A percentile compares a stretch with the other conserved stretches of the same genome.
These are phyloP conservation scores for Dione juno DNA, from an alignment of 2,888 invertebrate species.

Conservation along the genomic window DNA sequence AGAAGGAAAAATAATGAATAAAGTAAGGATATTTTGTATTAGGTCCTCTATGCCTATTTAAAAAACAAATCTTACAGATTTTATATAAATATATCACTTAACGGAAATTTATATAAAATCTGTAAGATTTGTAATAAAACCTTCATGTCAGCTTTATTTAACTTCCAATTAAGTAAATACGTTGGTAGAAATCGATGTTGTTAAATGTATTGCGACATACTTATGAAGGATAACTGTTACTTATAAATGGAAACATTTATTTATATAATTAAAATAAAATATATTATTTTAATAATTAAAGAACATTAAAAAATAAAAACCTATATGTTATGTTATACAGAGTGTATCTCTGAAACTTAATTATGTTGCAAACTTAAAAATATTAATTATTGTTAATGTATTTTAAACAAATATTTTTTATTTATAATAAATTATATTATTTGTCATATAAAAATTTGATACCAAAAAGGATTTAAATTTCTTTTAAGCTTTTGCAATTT, in stretches of 20 bases:
- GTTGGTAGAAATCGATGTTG: background rate
- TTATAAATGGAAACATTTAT: conserved; percentile 2
- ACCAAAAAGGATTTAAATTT: too few species aligned
- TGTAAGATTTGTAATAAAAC: background rate
- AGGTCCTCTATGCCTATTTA: too few species aligned
- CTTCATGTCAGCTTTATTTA: background rate
- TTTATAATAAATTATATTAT: too few species aligned
- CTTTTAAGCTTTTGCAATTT: too few species aligned
- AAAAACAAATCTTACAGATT: too few species aligned
- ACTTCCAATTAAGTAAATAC: background rate
- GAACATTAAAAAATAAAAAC: background rate
- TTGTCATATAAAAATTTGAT: too few species aligned
- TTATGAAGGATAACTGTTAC: background rate
- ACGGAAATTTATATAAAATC: background rate
- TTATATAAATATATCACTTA: too few species aligned
- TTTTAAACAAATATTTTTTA: too few species aligned
- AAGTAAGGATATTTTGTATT: too few species aligned
- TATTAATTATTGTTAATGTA: background rate
- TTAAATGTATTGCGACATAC: conserved; percentile 11
- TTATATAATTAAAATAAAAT: background rate
- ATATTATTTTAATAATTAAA: background rate
- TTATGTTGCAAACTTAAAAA: background rate
- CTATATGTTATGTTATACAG: background rate
- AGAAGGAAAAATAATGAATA: too few species aligned
- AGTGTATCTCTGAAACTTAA: background rate